Percentiles rank a stretch among this genome's conserved stretches.
Evolutionary conservation across 2,113 vertebrate genomes (phyloP).

Genomic region (Psilopsiagon aymara): DNA sequence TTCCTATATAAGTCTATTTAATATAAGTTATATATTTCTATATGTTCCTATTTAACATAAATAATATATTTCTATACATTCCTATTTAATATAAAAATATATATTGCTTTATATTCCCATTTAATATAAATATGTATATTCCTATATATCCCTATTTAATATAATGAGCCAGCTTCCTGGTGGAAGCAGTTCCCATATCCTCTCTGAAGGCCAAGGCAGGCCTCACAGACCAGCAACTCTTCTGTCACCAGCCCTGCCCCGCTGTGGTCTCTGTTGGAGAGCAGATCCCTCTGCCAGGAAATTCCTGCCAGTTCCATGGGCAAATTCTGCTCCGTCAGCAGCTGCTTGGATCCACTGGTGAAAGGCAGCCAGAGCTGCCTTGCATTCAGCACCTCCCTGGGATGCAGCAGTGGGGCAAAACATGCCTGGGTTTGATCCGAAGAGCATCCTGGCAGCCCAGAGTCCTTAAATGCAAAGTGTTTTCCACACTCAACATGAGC

Average conservation of each 20-base stretch:
- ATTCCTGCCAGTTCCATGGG: neutral
- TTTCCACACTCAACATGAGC: accelerated
- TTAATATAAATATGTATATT: neutral
- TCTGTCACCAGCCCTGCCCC: neutral
- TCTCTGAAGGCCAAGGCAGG: neutral
- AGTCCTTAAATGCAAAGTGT: accelerated
- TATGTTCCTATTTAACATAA: neutral
- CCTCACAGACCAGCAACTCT: neutral
- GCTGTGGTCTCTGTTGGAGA: accelerated
- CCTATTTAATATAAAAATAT: neutral
- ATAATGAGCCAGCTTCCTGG: accelerated
- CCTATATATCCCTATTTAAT: neutral
- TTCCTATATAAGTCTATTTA: neutral
- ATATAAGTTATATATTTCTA: neutral
- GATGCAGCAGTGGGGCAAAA: neutral
- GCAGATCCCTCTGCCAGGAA: neutral
- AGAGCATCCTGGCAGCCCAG: neutral
- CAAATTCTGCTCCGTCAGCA: neutral
- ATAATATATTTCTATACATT: neutral
- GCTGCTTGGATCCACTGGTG: neutral
- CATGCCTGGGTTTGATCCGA: accelerated
- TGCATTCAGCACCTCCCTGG: neutral
- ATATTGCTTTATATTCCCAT: neutral
- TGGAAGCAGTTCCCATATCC: accelerated
- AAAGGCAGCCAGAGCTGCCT: neutral